Conservation (phyloP, 2,797 vertebrate genomes). For the Notolepis coatsorum region DNA sequence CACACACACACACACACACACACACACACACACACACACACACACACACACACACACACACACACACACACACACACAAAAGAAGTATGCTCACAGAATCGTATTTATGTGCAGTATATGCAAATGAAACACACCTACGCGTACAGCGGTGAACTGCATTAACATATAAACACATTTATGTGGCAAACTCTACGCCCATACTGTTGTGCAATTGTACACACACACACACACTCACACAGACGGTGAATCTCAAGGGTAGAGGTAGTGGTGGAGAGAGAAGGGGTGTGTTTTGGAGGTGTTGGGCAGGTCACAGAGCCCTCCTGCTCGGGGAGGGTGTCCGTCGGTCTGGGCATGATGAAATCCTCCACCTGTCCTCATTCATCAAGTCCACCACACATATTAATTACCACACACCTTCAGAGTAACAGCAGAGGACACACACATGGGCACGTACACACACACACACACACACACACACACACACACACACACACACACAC, state of each 20-base stretch:
- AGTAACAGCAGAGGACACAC: constrained; percentile 83
- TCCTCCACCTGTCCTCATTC: constrained; percentile 84
- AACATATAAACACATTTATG: constrained; percentile 33
- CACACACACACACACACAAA: constrained; percentile 10
- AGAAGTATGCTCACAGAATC: constrained; percentile 10
- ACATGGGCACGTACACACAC: constrained; percentile 35
- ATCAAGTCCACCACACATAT: constrained; percentile 83
- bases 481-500: constrained; percentile 6
- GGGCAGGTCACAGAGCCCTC: constrained; percentile 76
- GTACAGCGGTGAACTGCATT: constrained; percentile 19
- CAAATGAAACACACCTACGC: constrained; percentile 11
- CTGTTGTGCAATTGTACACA: neutral
- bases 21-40: constrained; percentile 55
- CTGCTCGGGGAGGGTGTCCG: constrained; percentile 77
- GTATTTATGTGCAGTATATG: neutral
- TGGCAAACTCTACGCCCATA: constrained; percentile 24
- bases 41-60: constrained; percentile 31
- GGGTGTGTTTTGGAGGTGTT: constrained; percentile 52
- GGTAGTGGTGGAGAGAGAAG: constrained; percentile 17
- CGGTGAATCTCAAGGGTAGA: constrained; percentile 71
- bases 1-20: constrained; percentile 11
- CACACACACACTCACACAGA: constrained; percentile 11
- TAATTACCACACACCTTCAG: constrained; percentile 87
- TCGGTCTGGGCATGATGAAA: constrained; percentile 83
- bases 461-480: neutral